Evolutionary conservation across 2,797 vertebrate genomes (phyloP), one percentile per base, ranked within the genome.

Genomic region (Eidolon dupreanum): DNA sequence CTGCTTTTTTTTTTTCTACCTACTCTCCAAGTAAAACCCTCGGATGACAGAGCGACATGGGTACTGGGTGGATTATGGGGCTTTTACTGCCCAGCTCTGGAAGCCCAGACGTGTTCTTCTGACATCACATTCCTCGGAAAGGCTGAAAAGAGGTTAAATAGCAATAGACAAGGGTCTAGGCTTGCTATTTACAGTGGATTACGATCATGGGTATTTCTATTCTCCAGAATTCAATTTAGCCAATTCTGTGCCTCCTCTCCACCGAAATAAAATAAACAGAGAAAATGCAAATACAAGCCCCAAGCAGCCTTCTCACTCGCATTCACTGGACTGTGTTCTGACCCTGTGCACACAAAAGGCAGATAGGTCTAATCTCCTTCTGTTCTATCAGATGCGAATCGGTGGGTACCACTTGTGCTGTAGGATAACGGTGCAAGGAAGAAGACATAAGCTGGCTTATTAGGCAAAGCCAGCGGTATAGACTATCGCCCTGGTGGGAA

Each of bases 191-290:
- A 74, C 28, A 17, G 13, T 41, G 68, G 36, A 61, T 89, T 57
- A 46, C 13, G 88, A 70, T 75, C 41, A 70, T 2, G 63, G 66
- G 63, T 36, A 24, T 51, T 84, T 77, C 83, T 43, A 82, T 57
- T 82, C 65, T 89, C 86, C 49, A 79, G 59, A 61, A 86, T 81
- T 93, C 59, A 33, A 26, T 49, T 78, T 66, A 93, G 46, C 78
- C 59, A 31, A 79, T 46, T 77, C 51, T 38, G 28, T 19, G 41
- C 4, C 93, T 71, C 65, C 61, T 51, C 13, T 28, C 63, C 43
- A 11, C 84, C 43, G 63, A 92, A 90, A 82, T 55, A 68, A 77
- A 93, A 94, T 88, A 61, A 88, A 57, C 43, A 75, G 51, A 93
- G 53, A 92, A 70, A 75, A 89, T n/a, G 88, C 87, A 93, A 61